These are phyloP conservation scores for Sipha flava DNA, from an alignment of 1,140 invertebrate genomes.

Conservation along the genomic window DNA sequence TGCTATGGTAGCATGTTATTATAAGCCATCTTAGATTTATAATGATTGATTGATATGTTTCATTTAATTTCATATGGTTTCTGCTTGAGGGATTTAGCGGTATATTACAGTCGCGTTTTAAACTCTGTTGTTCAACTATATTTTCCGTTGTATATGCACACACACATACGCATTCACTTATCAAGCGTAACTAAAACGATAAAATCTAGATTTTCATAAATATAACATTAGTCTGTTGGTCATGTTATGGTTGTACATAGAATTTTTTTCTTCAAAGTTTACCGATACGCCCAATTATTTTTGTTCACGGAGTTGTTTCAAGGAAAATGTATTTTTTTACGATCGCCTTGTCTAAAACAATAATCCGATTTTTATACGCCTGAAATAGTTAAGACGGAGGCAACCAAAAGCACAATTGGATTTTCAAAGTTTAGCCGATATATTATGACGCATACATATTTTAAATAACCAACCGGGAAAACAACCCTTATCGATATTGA, in stretches of 20 bases:
- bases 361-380: not conserved
- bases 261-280: not conserved
- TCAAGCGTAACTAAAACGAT: slow-evolving; percentile 1
- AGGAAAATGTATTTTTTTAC: not conserved
- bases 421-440: no score
- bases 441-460: no score
- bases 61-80: not conserved
- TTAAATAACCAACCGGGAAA: no score
- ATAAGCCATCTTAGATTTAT: no score
- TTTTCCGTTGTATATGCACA: not conserved
- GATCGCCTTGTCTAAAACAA: not conserved
- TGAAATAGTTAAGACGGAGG: not conserved
- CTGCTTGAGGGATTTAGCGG: not conserved
- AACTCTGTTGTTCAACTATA: not conserved
- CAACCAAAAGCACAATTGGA: not conserved
- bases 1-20: no score
- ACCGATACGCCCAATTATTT: not conserved
- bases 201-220: not conserved
- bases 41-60: not conserved
- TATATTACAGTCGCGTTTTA: not conserved
- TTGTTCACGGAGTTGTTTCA: not conserved
- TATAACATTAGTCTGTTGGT: not conserved
- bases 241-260: not conserved
- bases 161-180: no score
- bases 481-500: no score